Base-by-base conservation (phyloP, 2,113 vertebrate species). In the Lamprologus speciosus region DNA sequence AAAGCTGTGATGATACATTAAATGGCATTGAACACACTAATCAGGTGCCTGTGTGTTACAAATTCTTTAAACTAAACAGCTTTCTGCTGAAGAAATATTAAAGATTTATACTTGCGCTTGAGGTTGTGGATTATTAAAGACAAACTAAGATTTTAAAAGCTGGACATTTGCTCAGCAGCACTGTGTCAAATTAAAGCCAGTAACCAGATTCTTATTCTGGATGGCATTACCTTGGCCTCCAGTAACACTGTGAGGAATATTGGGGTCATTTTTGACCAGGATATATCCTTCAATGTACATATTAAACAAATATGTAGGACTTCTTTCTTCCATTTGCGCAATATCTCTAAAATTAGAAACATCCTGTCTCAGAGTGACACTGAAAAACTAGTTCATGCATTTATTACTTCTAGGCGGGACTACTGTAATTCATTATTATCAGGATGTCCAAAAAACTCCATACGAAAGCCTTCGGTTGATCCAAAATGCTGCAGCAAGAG, bases 381-480 rank as follows among this genome's bases (percentile, higher is more conserved):
- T 65, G 31, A 35, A 35, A 65, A 65, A 65, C 60, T 35, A 65
- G 60, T 65, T 35, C 60, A 35, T 35, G 17, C 9, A 35, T 65
- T 65, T 35, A 35, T n/a, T 65, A 35, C 17, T n/a, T 65, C 58
- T 0, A 63, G 58, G 58, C 58, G 1, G 9, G 31, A 63, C 17
- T 2, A 0, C 4, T 63, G 31, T 1, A 63, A 63, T 35, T 63
- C 6, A 5, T 12, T 63, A 63, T 63, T 63, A 63, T 35, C 17
- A 35, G 31, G 58, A 63, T n/a, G 58, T 63, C 58, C 58, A 12
- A 35, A 35, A 11, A 63, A 63, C 17, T 35, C 9, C 13, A 3
- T 57, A 5, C 28, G 11, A 63, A 63, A 33, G 58, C 16, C 16
- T 19, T 35, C 1, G 0, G 9, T 0, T 63, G 0, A 33, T 7